Base-by-base conservation (phyloP, 2,888 invertebrate species). In the Sceliomorpha sp. region DNA sequence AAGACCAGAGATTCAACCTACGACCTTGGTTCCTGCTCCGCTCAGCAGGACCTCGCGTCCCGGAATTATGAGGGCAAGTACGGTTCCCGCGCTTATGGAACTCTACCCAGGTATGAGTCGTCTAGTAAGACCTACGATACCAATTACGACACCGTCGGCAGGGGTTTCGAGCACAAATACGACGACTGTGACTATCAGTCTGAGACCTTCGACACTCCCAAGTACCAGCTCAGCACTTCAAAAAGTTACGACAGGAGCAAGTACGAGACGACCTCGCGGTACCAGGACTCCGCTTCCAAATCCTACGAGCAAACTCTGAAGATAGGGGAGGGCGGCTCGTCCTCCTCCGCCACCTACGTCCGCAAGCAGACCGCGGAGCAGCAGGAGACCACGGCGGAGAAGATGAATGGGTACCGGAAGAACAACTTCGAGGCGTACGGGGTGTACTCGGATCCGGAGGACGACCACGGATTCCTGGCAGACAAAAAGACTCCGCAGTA, bases 351-450 rank as follows among this genome's bases (percentile, higher is more conserved):
- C 13, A 75, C 73, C 15, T 83, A 85, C 47, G 70, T 60, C 4
- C 74, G 83, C 2, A 84, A 84, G 37, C 75, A 79, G 42, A 76
- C 77, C 32, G 72, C 74, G 14, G 83, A 84, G n/a, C 76, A 75
- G 9, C 81, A 81, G 17, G 80, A 80, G 14, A 68, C 60, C 0
- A 66, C 78, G 4, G 87, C 78, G 4, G 87, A 87, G 51, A 88
- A 88, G 62, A 82, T 85, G 68, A 88, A 88, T 53, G 88, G 88
- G 0, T 88, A 87, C 44, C 77, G 85, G 58, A 88, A 87, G 73
- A 88, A 86, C 53, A 88, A 88, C 45, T 88, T 88, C 45, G 88
- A 88, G 55, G 86, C 86, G n/a, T 88, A 87, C 45, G 88, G 88
- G 0, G 88, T 88, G 8, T 88, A 88, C 15, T 86, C 88, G 6